These are phyloP conservation scores for Vimba vimba DNA, from an alignment of 2,113 vertebrate genomes.

Conservation along the genomic window DNA sequence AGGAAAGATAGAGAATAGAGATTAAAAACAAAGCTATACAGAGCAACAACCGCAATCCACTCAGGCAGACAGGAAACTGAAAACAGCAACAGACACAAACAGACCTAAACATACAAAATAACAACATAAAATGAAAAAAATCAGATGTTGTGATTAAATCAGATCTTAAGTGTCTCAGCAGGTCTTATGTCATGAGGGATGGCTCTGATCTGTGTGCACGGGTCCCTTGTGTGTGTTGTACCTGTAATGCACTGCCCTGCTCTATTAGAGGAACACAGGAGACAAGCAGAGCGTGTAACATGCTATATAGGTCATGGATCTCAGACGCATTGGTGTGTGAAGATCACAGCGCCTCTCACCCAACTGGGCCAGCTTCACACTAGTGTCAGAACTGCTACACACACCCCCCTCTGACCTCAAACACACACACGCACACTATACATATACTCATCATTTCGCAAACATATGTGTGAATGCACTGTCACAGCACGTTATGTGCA, in stretches of 20 bases:
- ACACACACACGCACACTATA: slow-evolving; percentile 39
- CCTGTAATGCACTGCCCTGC: slow-evolving; percentile 74
- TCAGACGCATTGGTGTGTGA: slow-evolving; percentile 77
- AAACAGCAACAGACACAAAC: background rate
- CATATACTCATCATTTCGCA: slow-evolving; percentile 33
- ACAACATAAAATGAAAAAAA: background rate
- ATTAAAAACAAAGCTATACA: too few species aligned
- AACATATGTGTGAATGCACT: slow-evolving; percentile 25
- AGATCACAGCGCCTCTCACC: slow-evolving; percentile 71
- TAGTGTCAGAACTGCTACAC: slow-evolving; percentile 29
- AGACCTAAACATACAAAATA: background rate
- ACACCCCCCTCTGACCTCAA: slow-evolving; percentile 38
- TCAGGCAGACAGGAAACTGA: too few species aligned
- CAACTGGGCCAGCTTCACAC: slow-evolving; percentile 42
- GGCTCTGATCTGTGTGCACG: slow-evolving; percentile 47
- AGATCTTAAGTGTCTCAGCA: slow-evolving; percentile 24
- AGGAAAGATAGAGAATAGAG: too few species aligned
- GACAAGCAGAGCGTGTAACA: slow-evolving; percentile 74
- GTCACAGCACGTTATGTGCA: background rate
- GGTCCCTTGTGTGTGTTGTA: slow-evolving; percentile 62
- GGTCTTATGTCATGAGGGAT: slow-evolving; percentile 60
- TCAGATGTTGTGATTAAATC: slow-evolving; percentile 10
- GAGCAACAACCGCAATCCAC: too few species aligned
- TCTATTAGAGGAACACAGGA: slow-evolving; percentile 69
- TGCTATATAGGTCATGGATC: slow-evolving; percentile 82